Evolutionary conservation across 2,113 vertebrate species (phyloP).

Genomic region (Hirundichthys speculiger): DNA sequence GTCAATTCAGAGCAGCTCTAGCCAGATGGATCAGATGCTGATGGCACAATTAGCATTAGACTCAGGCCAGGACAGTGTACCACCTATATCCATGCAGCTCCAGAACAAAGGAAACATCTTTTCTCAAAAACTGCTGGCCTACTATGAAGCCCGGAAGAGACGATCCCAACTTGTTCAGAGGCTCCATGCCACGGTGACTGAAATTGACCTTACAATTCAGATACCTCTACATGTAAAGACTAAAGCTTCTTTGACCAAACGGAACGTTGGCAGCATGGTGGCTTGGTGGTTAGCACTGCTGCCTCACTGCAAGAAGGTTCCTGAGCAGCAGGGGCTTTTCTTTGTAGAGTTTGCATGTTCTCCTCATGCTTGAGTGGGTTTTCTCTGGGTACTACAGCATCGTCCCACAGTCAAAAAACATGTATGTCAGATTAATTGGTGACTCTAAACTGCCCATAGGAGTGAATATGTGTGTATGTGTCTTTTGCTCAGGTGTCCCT

Average conservation of each 20-base stretch:
- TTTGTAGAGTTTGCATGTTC: no score
- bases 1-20: slow-evolving; percentile 6
- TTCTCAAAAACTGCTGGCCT: slow-evolving; percentile 78
- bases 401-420: no score
- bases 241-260: not conserved
- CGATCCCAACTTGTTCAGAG: slow-evolving; percentile 85
- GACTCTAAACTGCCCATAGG: no score
- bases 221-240: not conserved
- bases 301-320: no score
- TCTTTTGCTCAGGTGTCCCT: no score
- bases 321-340: no score
- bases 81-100: slow-evolving; percentile 57
- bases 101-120: slow-evolving; percentile 73
- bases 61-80: slow-evolving; percentile 71
- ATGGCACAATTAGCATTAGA: slow-evolving; percentile 60
- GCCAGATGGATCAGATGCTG: slow-evolving; percentile 79
- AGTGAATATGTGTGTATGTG: no score
- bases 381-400: no score
- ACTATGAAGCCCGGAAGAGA: slow-evolving; percentile 84
- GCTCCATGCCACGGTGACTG: slow-evolving; percentile 83
- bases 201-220: not conserved
- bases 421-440: no score
- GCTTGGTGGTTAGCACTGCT: no score
- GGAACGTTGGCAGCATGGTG: no score
- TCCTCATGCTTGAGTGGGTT: no score